phyloP scores from a whole-genome alignment of 1,140 invertebrate genomes.

The Oryctes rhinoceros region DNA sequence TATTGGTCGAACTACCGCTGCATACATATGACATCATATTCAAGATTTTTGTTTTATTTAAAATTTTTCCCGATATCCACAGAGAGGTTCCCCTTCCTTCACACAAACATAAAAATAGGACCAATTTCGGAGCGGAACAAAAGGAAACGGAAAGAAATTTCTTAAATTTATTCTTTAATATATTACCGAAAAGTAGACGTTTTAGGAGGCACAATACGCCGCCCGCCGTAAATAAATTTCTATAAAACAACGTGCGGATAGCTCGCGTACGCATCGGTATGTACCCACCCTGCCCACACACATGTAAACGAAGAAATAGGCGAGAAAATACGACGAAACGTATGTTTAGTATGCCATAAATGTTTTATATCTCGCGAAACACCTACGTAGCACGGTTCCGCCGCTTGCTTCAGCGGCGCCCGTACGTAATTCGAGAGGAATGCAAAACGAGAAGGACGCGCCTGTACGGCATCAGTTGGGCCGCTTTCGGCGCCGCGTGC shows the following conservation, averaged over 20 bases:
- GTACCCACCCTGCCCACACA: background rate
- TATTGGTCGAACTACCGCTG: too few species aligned
- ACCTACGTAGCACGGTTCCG: background rate
- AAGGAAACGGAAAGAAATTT: background rate
- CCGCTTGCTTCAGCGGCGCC: background rate
- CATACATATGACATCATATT: too few species aligned
- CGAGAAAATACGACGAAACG: slow-evolving; percentile 8
- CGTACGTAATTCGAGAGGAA: slow-evolving; percentile 17
- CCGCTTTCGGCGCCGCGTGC: background rate
- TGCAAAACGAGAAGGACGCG: slow-evolving; percentile 3
- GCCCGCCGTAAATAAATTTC: slow-evolving; percentile 18
- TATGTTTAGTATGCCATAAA: slow-evolving; percentile 22
- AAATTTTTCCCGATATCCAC: too few species aligned
- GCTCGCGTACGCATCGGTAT: background rate
- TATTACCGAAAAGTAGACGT: background rate
- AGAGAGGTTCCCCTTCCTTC: background rate
- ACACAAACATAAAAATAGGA: background rate
- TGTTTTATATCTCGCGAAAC: slow-evolving; percentile 9
- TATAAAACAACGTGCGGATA: slow-evolving; percentile 9
- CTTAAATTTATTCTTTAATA: background rate
- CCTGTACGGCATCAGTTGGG: background rate
- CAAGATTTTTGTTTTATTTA: too few species aligned
- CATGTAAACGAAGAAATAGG: slow-evolving; percentile 16
- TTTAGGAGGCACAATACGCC: background rate
- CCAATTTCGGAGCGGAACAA: background rate